Evolutionary conservation across 2,113 vertebrate genomes (phyloP), one percentile per base, ranked within the genome.

Genomic region (Camelus bactrianus): DNA sequence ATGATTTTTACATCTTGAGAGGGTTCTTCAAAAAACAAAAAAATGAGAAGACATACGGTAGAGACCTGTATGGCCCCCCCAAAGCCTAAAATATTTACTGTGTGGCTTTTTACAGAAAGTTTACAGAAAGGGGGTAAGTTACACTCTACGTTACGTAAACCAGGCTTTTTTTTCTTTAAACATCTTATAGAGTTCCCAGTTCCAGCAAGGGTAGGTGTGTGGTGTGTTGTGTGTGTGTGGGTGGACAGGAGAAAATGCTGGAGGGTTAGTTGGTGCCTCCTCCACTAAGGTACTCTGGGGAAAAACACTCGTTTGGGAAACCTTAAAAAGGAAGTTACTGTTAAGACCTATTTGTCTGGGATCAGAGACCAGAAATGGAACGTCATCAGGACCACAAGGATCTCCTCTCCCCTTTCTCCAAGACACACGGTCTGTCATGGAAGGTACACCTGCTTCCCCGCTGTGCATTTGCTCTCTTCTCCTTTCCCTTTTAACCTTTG

Each of bases 201-300:
- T 50, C 4, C 35, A 2, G 8, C 14, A 9, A 3, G 0, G 10
- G 3, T 0, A 62, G 50, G n/a, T 3, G 15, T n/a, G 12, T 3
- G 50, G n/a, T 3, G 15, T n/a, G 12, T 3, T 10, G 1, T 3
- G 12, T 3, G 16, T 4, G 16, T 50, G 20, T 1, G 56, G 22
- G 48, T n/a, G 5, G 38, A 20, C 32, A 3, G 24, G 65, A 22
- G 30, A 24, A 2, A 12, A 13, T 10, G 24, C 38, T 35, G n/a
- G 26, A 56, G 13, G 32, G 15, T 2, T 48, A 28, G 35, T 14
- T 5, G 17, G 22, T 14, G 52, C 32, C 35, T 72, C 38, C 35
- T 4, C 13, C 2, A 22, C 46, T 20, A 9, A 56, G 10, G 16
- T 28, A 30, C 11, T 60, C 35, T 16, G 12, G 22, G 6, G 16